Conservation (phyloP, 2,888 invertebrate species). For the Spodoptera picta region DNA sequence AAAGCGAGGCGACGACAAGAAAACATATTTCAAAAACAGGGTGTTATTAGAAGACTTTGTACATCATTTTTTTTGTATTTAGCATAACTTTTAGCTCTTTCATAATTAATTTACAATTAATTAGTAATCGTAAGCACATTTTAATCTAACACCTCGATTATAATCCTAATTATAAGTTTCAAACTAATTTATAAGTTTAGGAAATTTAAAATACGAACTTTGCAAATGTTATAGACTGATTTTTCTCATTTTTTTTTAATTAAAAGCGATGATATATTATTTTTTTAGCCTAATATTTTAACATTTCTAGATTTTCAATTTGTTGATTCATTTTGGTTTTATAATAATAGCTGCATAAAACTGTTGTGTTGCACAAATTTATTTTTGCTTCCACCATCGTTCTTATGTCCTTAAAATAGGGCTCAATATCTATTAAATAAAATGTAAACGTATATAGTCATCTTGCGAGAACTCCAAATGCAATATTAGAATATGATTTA, state of each 20-base stretch:
- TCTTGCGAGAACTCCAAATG: neutral
- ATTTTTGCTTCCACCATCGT: too few species aligned
- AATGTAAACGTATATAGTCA: too few species aligned
- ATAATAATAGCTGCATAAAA: too few species aligned
- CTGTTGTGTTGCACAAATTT: too few species aligned
- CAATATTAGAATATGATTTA: constrained; percentile 12
- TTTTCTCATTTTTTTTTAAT: constrained; percentile 12
- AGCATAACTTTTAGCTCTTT: constrained; percentile 34
- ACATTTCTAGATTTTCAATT: too few species aligned
- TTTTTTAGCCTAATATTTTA: neutral
- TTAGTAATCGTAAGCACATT: constrained; percentile 33
- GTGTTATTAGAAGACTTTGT: constrained; percentile 59
- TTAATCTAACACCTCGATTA: constrained; percentile 27
- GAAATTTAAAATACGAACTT: constrained; percentile 13
- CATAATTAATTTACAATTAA: constrained; percentile 11
- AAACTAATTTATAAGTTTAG: constrained; percentile 9
- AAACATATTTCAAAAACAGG: constrained; percentile 48
- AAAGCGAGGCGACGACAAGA: constrained; percentile 33
- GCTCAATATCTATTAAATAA: too few species aligned
- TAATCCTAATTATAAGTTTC: constrained; percentile 29
- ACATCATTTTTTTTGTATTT: constrained; percentile 46
- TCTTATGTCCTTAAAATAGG: too few species aligned
- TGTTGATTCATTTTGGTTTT: too few species aligned
- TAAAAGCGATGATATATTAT: neutral
- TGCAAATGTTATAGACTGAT: constrained; percentile 40